Evolutionary conservation across 1,140 invertebrate genomes (phyloP).

Genomic region (Portunus trituberculatus): DNA sequence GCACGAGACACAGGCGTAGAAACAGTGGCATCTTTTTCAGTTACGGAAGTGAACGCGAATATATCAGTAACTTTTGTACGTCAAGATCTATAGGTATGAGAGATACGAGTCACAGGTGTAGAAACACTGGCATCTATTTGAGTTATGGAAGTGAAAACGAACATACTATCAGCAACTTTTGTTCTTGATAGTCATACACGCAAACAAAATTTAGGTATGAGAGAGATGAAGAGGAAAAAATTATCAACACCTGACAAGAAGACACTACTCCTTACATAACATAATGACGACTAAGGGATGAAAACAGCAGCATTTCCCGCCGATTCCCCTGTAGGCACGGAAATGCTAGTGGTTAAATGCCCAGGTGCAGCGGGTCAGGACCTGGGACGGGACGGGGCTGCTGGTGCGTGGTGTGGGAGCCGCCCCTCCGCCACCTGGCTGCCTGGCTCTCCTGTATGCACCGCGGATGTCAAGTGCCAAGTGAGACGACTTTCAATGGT

Average conservation of each 20-base stretch:
- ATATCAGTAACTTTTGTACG: no score
- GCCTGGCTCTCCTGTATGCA: neutral
- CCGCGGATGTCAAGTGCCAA: neutral
- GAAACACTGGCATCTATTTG: no score
- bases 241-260: neutral
- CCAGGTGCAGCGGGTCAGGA: neutral
- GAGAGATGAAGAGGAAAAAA: neutral
- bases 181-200: no score
- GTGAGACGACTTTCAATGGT: conserved; percentile 12
- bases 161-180: no score
- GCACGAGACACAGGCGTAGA: no score
- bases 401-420: neutral
- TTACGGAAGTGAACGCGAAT: no score
- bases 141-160: no score
- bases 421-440: neutral
- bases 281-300: neutral
- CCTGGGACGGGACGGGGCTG: neutral
- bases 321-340: neutral
- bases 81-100: no score
- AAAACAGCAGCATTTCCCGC: neutral
- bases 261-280: neutral
- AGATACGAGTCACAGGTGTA: no score
- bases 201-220: no score
- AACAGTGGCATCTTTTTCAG: no score
- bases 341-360: neutral